Percentiles rank a stretch among this genome's conserved stretches.
These are phyloP conservation scores for Sarcophaga rosellei DNA, from an alignment of 2,888 invertebrate species.

Conservation along the genomic window DNA sequence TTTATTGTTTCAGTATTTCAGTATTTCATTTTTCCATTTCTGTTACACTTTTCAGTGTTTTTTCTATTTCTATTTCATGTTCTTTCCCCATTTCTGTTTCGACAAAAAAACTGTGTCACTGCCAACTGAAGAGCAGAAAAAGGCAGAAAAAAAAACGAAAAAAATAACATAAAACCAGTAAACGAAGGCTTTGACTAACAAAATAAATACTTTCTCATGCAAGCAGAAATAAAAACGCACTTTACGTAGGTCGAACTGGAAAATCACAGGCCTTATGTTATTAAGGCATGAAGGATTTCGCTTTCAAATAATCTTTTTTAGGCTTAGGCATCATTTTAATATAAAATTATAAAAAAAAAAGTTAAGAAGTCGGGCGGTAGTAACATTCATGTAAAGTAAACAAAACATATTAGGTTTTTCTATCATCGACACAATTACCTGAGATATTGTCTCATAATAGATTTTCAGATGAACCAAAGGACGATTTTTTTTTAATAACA, in stretches of 20 bases:
- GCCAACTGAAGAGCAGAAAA: slow-evolving; percentile 46
- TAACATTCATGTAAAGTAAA: too few relatives aligned
- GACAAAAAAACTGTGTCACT: slow-evolving; percentile 59
- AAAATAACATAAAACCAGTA: slow-evolving; percentile 8
- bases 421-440: too few relatives aligned
- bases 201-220: slow-evolving; percentile 32
- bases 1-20: too few relatives aligned
- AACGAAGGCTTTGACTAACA: slow-evolving; percentile 39
- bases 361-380: too few relatives aligned
- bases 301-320: too few relatives aligned
- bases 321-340: too few relatives aligned
- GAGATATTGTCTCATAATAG: too few relatives aligned
- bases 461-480: too few relatives aligned
- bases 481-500: too few relatives aligned
- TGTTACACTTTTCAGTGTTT: neutral
- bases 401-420: too few relatives aligned
- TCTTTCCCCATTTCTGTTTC: slow-evolving; percentile 1
- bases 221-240: slow-evolving; percentile 52
- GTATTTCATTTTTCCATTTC: neutral
- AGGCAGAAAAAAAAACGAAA: slow-evolving; percentile 16
- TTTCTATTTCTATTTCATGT: slow-evolving; percentile 24
- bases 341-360: too few relatives aligned
- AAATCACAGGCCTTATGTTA: neutral
- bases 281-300: too few relatives aligned
- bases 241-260: slow-evolving; percentile 8